These are phyloP conservation scores for Ptilorrhoa leucosticta DNA, from an alignment of 2,113 vertebrate species.

Conservation along the genomic window DNA sequence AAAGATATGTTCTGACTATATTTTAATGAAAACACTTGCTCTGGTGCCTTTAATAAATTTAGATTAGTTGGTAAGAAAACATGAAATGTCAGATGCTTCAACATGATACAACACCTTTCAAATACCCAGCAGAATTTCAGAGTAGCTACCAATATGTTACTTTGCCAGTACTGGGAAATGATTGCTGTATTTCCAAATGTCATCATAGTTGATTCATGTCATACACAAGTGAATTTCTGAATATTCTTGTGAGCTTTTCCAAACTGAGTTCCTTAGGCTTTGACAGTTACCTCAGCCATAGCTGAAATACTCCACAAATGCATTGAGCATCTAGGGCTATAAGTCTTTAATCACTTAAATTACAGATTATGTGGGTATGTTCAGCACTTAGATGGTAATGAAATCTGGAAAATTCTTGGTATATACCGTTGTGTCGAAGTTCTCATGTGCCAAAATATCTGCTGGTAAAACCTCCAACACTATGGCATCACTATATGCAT, in stretches of 20 bases:
- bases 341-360: not conserved
- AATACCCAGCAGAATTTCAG: not conserved
- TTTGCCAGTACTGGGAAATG: not conserved
- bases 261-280: not conserved
- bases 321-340: not conserved
- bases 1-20: not conserved
- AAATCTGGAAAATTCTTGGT: not conserved
- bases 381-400: not conserved
- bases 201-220: not conserved
- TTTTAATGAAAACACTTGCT: conserved; percentile 27
- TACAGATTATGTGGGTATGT: not conserved
- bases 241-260: not conserved
- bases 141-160: not conserved
- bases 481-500: not conserved
- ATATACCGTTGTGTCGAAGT: not conserved
- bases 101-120: conserved; percentile 13
- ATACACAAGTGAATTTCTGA: not conserved
- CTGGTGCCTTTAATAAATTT: conserved; percentile 5
- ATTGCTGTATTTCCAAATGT: not conserved
- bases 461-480: not conserved
- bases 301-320: not conserved
- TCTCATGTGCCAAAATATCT: not conserved
- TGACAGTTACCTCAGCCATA: not conserved
- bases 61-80: not conserved
- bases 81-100: not conserved